A percentile compares a stretch with the other conserved stretches of the same genome.
These are phyloP conservation scores for Cecropterus lyciades DNA, from an alignment of 1,140 invertebrate genomes.

Conservation along the genomic window DNA sequence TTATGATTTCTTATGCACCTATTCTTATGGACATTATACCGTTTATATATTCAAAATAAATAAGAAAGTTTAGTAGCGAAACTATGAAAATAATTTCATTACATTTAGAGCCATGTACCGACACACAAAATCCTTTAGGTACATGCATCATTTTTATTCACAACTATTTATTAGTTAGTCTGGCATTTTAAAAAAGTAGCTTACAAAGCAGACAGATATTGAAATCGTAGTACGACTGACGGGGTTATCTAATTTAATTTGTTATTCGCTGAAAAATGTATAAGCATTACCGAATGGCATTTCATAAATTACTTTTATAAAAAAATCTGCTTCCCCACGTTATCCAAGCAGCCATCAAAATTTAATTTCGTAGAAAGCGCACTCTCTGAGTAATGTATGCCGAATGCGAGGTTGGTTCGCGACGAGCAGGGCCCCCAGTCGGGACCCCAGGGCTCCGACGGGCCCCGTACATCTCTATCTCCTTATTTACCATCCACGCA, in stretches of 20 bases:
- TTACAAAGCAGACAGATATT: slow-evolving; percentile 19
- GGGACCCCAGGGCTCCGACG: slow-evolving; percentile 3
- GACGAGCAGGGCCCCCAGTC: neutral
- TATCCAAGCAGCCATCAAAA: slow-evolving; percentile 66
- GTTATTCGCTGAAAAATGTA: slow-evolving; percentile 40
- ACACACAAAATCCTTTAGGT: no score
- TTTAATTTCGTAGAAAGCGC: slow-evolving; percentile 77
- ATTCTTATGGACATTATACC: no score
- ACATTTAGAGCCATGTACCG: no score
- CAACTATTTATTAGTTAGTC: no score
- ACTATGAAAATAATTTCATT: no score
- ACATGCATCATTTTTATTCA: no score
- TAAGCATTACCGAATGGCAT: slow-evolving; percentile 42
- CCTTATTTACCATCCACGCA: slow-evolving; percentile 47
- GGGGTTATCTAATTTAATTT: slow-evolving; percentile 37
- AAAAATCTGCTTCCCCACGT: slow-evolving; percentile 43
- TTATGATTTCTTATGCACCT: no score
- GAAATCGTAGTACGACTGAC: slow-evolving; percentile 20
- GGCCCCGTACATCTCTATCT: slow-evolving; percentile 38
- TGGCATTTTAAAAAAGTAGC: no score
- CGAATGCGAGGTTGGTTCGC: slow-evolving; percentile 50
- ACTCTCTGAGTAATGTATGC: slow-evolving; percentile 68
- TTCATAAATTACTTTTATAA: slow-evolving; percentile 49
- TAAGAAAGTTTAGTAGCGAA: no score
- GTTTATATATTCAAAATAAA: no score